Evolutionary conservation across 2,888 invertebrate species (phyloP), one percentile per base, ranked within the genome.

Genomic region (Volucella bombylans): DNA sequence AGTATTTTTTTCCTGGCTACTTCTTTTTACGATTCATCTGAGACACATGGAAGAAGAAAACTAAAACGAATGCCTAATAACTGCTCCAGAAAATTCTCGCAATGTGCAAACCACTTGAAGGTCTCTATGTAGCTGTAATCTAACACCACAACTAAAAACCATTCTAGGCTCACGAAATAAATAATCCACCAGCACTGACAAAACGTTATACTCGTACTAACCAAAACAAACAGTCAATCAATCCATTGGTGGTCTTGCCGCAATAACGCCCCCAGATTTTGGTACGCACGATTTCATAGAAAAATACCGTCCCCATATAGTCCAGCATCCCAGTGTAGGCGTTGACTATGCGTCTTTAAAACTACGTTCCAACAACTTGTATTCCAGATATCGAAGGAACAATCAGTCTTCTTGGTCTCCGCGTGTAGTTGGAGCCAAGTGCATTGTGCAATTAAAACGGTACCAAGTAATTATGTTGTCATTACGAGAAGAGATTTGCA

Each of bases 401-500:
- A 72, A 82, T 82, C 82, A 82, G 59, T 82, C 82, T 82, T 78
- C 18, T 57, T 77, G 43, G 61, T 65, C 47, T 67, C 71, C 50
- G 55, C 50, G 49, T 47, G 14, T 39, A 39, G 78, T 54, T 52
- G 62, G 47, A 52, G 71, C 72, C 85, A 77, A 81, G 81, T 81
- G 81, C 81, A 85, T 81, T 76, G 80, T 85, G 81, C 85, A 85
- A 85, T 85, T 85, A 85, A 85, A 85, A 85, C 85, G 85, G 85
- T 85, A 85, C 77, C 85, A 41, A 85, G 81, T 81, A 85, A 85
- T 85, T 85, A 85, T 85, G 85, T 85, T 85, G 85, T 85, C 85
- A 85, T 85, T 85, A 85, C 85, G 85, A 77, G 81, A 76, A 81
- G 81, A 80, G 85, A 85, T 85, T 85, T 85, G 85, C 85, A 80